These are phyloP conservation scores for Hemibagrus wyckioides DNA, from an alignment of 2,113 vertebrate species.

Conservation along the genomic window DNA sequence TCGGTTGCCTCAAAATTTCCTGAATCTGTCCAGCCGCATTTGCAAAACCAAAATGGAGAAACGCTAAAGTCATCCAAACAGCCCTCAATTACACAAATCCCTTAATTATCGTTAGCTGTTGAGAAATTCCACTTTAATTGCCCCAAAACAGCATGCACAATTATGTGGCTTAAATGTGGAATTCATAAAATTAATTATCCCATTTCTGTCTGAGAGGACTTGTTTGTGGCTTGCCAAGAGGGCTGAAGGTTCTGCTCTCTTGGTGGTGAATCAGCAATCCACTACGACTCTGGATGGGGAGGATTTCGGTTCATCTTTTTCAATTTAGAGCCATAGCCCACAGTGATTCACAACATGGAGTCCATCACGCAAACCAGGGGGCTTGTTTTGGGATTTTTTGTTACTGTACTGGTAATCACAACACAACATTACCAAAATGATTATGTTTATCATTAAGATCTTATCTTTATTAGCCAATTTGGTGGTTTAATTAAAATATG, in stretches of 20 bases:
- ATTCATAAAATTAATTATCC: constrained; percentile 67
- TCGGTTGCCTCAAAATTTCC: constrained; percentile 40
- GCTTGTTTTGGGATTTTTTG: not conserved
- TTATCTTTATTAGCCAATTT: not conserved
- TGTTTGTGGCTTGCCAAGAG: constrained; percentile 55
- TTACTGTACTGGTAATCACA: not conserved
- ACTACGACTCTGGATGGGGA: constrained; percentile 11
- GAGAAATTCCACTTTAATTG: constrained; percentile 70
- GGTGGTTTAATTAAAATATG: not conserved
- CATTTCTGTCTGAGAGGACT: constrained; percentile 63
- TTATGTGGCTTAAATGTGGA: constrained; percentile 68
- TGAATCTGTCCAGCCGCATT: constrained; percentile 40
- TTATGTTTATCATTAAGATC: not conserved
- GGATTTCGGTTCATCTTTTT: constrained; percentile 4
- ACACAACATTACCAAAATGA: not conserved
- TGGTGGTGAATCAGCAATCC: not conserved
- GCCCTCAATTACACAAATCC: constrained; percentile 71
- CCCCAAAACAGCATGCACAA: constrained; percentile 65
- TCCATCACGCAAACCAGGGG: not conserved
- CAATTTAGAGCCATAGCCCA: not conserved
- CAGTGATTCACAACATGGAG: not conserved
- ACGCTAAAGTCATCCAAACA: constrained; percentile 63
- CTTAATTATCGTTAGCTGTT: constrained; percentile 70
- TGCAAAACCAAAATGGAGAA: constrained; percentile 44
- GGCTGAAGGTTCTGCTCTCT: constrained; percentile 33